Evolutionary conservation across 1,140 invertebrate genomes (phyloP), one percentile per base, ranked within the genome.

Genomic region (Saxidomus purpurata): DNA sequence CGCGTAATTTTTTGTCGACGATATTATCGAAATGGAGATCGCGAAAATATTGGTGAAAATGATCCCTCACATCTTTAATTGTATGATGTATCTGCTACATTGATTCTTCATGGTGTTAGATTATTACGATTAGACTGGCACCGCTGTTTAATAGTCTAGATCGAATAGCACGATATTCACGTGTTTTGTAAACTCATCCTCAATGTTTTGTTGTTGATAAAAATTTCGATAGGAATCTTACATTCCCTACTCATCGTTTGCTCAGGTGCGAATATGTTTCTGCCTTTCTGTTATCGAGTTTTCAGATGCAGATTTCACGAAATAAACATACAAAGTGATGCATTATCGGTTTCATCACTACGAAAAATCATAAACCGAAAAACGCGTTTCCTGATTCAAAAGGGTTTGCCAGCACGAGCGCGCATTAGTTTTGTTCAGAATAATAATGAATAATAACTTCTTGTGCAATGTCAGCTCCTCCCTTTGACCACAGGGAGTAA

Each of bases 131-230:
- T 28, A 71, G 8, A 38, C 67, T 15, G 38, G 4, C 34, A 36
- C 67, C 25, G 67, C 67, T 71, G 67, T 71, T 71, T 71, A 36
- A 71, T 38, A 40, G 67, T 71, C 36, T 38, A 38, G 67, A 71
- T 71, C 67, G 15, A 36, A 19, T 15, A 22, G 9, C 25, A 19
- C 25, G 67, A 71, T 71, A 71, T 28, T 36, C 43, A 6, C 67
- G 22, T 71, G 67, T 40, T 71, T 38, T 38, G 67, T 28, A 40
- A 71, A 22, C 28, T 15, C 67, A 71, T 71, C 34, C 34, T 22
- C 17, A 19, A 15, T n/a, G 34, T 71, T 38, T 71, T 71, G 13
- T 17, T 71, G 34, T 17, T 71, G 67, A 71, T 71, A 34, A 71
- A 59, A 36, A 71, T 1, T 38, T 71, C 38, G 67, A 71, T 71